phyloP scores from a whole-genome alignment of 2,113 vertebrate species.

The Dicrurus megarhynchus region DNA sequence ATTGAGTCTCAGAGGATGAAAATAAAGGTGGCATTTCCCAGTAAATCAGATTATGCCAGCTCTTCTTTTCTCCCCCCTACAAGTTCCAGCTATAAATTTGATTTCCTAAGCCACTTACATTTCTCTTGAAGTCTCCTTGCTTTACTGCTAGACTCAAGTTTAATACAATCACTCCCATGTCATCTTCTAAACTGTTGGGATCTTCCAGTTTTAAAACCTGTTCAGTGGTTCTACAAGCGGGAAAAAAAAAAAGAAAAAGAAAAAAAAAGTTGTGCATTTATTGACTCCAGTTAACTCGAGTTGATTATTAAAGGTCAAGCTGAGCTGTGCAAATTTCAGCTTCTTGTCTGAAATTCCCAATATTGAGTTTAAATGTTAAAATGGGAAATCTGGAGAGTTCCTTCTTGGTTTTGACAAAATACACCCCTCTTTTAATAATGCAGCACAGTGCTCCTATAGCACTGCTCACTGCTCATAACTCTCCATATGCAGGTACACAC shows the following conservation, averaged over 20 bases:
- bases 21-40: conserved; percentile 28
- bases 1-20: background rate
- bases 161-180: conserved; percentile 90
- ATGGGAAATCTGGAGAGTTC: background rate
- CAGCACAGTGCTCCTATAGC: background rate
- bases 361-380: conserved; percentile 57
- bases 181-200: conserved; percentile 88
- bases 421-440: background rate
- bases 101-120: conserved; percentile 69
- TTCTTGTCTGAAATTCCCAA: conserved; percentile 30
- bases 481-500: background rate
- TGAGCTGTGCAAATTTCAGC: conserved; percentile 60
- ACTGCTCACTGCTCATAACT: background rate
- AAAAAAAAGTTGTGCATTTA: background rate
- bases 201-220: conserved; percentile 84
- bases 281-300: conserved; percentile 14
- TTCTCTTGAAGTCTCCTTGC: conserved; percentile 87
- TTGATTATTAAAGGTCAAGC: conserved; percentile 49
- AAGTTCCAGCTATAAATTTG: conserved; percentile 7
- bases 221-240: conserved; percentile 76
- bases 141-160: conserved; percentile 84
- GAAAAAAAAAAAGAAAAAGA: background rate
- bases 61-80: background rate
- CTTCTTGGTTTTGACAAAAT: background rate
- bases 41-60: background rate